These are phyloP conservation scores for Gallinago jamesoni DNA, from an alignment of 2,113 vertebrate genomes.

Conservation along the genomic window DNA sequence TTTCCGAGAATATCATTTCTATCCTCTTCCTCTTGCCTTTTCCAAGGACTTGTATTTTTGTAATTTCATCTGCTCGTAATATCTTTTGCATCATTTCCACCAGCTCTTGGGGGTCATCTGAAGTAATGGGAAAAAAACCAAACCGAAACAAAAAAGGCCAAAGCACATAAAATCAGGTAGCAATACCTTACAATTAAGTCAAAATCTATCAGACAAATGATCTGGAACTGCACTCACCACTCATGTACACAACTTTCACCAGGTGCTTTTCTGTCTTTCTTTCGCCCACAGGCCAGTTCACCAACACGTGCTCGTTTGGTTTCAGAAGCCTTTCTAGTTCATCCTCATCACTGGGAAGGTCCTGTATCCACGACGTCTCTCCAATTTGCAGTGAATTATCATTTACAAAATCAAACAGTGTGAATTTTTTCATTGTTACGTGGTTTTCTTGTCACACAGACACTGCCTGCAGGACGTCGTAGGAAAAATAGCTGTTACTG, in stretches of 20 bases:
- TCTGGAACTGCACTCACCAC: constrained; percentile 1
- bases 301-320: constrained; percentile 3
- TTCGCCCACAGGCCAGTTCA: constrained; percentile 42
- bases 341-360: background rate
- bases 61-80: constrained; percentile 66
- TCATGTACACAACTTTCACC: constrained; percentile 52
- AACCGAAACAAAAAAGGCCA: background rate
- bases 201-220: background rate
- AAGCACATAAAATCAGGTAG: constrained; percentile 18
- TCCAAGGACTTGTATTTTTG: constrained; percentile 67
- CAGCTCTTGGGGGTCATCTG: constrained; percentile 62
- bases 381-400: constrained; percentile 61
- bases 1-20: constrained; percentile 73
- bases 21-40: constrained; percentile 77
- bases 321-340: constrained; percentile 46
- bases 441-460: constrained; percentile 6
- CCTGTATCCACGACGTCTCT: constrained; percentile 50
- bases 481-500: background rate
- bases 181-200: background rate
- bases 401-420: constrained; percentile 59
- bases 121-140: background rate
- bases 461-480: background rate
- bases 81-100: constrained; percentile 75
- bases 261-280: constrained; percentile 42
- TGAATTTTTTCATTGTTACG: constrained; percentile 40